Conservation (phyloP, 1,140 invertebrate genomes). For the Galendromus occidentalis region DNA sequence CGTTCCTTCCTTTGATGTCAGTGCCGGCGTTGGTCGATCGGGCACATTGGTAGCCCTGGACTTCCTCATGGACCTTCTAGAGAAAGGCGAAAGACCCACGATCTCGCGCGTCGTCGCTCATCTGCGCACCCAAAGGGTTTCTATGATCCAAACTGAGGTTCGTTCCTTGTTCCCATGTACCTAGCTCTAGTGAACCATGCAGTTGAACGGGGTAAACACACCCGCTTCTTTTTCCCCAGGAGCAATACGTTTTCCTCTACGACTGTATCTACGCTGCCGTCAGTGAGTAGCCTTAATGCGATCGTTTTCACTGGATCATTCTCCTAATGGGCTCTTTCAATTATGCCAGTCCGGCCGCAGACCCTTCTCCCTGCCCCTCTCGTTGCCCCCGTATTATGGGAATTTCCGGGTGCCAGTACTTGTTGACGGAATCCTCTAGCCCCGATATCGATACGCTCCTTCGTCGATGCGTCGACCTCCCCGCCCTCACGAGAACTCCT, state of each 20-base stretch:
- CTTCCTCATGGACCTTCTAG: constrained; percentile 58
- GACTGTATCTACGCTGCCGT: constrained; percentile 15
- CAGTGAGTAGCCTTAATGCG: neutral
- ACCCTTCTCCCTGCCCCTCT: too few species aligned
- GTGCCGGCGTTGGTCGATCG: constrained; percentile 73
- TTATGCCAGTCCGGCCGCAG: too few species aligned
- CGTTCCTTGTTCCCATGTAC: neutral
- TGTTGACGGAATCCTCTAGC: too few species aligned
- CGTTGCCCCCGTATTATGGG: too few species aligned
- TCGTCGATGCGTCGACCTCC: too few species aligned
- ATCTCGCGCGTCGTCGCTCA: constrained; percentile 32
- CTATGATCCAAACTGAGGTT: constrained; percentile 23
- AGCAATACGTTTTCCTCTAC: constrained; percentile 25
- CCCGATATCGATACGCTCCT: too few species aligned
- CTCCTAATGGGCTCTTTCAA: too few species aligned
- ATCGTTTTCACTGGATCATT: too few species aligned
- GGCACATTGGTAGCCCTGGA: constrained; percentile 75
- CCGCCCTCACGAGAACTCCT: too few species aligned
- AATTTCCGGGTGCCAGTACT: too few species aligned
- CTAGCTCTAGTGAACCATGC: too few species aligned
- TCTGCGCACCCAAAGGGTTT: constrained; percentile 20
- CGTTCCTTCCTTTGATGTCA: constrained; percentile 18
- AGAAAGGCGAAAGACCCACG: constrained; percentile 54
- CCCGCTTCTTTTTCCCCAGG: constrained; percentile 20
- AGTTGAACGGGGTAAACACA: neutral